Conservation (phyloP, 2,113 vertebrate species). For the human (Homo sapiens) region DNA sequence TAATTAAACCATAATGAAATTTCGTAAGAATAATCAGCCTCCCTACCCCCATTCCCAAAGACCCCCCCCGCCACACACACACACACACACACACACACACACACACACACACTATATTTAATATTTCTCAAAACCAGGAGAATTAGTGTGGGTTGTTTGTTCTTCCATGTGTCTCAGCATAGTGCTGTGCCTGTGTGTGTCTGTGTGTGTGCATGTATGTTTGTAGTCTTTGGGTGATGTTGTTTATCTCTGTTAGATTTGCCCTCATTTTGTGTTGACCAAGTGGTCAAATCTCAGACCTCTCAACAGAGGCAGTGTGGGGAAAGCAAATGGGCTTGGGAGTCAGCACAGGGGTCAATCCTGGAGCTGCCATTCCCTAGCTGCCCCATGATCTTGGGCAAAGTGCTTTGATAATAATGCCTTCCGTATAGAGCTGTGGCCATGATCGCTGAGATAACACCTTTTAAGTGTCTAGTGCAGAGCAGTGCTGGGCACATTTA, state of each 20-base stretch:
- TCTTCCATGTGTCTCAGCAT: not conserved
- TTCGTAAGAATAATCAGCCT: conserved; percentile 75
- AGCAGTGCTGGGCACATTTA: not conserved
- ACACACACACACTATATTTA: not conserved
- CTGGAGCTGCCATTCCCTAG: not conserved
- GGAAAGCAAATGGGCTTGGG: not conserved
- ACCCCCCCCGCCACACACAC: not conserved
- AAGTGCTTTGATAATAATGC: not conserved
- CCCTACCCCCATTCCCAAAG: not conserved
- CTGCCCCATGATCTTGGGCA: not conserved
- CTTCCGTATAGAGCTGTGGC: not conserved
- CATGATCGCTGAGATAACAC: not conserved
- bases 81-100: too few relatives aligned
- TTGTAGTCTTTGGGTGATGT: not conserved
- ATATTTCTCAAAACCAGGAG: conserved; percentile 17
- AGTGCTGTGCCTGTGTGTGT: not conserved
- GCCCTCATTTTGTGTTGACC: not conserved
- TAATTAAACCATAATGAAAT: conserved; percentile 77
- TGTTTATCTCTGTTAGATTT: not conserved
- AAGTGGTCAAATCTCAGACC: not conserved
- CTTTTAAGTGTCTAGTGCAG: not conserved
- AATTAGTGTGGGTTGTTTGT: not conserved
- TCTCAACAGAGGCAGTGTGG: not conserved
- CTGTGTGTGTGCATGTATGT: not conserved
- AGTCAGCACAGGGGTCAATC: not conserved